Evolutionary conservation across 2,797 vertebrate genomes (phyloP), one percentile per base, ranked within the genome.

Genomic region (Taeniopygia guttata): DNA sequence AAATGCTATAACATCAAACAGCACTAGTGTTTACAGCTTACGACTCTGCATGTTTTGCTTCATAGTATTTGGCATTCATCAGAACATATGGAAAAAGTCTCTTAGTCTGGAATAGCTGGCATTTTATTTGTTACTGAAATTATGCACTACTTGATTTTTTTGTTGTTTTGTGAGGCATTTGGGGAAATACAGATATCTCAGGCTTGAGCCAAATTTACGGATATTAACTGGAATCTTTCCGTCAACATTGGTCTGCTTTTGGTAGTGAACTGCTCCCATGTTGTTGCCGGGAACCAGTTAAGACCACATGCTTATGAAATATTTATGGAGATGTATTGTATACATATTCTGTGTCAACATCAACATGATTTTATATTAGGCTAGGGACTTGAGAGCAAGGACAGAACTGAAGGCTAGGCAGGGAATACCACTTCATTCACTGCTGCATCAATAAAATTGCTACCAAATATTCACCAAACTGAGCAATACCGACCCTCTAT

Each of bases 1-100:
- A 96, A 96, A 85, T 89, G 43, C 54, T 85, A 15, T 70, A 89
- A 90, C 75, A 89, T 91, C 77, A 72, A 89, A 56, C 87, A 91
- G 89, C 76, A 81, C 22, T 91, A 49, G 78, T 76, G 80, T 94
- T 82, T 79, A 76, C 59, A 86, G 67, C 68, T 93, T 88, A 77
- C 68, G 66, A 51, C 74, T 81, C 91, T 94, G 62, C 34, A 17
- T 87, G 76, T 79, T 93, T 90, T 84, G 4, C 68, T 93, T 94
- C 74, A n/a, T 58, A 68, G 21, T 84, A 76, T 91, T 48, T 95
- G 73, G 30, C 78, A 91, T 94, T 84, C 70, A 56, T 85, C 84
- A 94, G n/a, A 88, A 59, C 69, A 94, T 76, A 92, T 59, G 78
- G 94, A 90, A 84, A 90, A 56, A 74, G 52, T 66, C 56, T 75